phyloP scores from a whole-genome alignment of 2,797 vertebrate genomes.

The Ctenosaura bakeri region DNA sequence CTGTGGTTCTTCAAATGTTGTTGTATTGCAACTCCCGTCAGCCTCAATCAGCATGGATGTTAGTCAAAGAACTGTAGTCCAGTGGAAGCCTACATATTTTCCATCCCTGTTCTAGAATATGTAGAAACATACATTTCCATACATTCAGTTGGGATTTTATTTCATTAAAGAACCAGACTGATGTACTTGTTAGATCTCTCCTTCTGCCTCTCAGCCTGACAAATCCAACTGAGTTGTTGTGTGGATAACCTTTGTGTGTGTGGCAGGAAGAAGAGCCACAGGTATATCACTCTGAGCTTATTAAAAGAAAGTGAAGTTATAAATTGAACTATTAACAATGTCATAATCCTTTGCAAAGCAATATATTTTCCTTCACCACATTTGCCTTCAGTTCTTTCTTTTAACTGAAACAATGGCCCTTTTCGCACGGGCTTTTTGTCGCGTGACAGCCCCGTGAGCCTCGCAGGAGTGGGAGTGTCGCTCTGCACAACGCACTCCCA shows the following conservation, averaged over 20 bases:
- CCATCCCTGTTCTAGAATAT: background rate
- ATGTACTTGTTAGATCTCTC: background rate
- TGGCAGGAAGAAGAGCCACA: too few species aligned
- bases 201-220: background rate
- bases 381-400: constrained; percentile 28
- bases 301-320: background rate
- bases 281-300: too few species aligned
- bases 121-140: too few species aligned
- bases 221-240: background rate
- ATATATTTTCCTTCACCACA: background rate
- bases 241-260: too few species aligned
- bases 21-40: background rate
- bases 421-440: too few species aligned
- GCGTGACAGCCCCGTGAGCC: too few species aligned
- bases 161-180: background rate
- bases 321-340: background rate
- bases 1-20: background rate
- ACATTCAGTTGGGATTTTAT: background rate
- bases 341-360: background rate
- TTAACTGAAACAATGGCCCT: background rate
- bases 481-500: too few species aligned
- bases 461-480: too few species aligned
- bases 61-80: too few species aligned
- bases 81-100: background rate
- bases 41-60: too few species aligned